Evolutionary conservation across 2,888 invertebrate species (phyloP).

Genomic region (Zaprionus lineosus): DNA sequence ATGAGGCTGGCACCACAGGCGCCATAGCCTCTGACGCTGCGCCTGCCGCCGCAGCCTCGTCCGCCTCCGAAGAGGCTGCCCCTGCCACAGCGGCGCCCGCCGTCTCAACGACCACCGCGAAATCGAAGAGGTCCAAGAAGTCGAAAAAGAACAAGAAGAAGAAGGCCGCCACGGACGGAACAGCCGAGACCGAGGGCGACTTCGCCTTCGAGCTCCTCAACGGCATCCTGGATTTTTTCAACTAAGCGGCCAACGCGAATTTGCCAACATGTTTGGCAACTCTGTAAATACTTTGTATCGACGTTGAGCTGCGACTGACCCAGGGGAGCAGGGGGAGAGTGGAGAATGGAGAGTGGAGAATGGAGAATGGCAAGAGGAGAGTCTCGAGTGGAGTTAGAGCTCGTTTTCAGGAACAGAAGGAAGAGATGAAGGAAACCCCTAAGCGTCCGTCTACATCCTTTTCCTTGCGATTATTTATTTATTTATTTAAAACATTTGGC

Average conservation of each 20-base stretch:
- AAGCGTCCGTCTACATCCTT: no score
- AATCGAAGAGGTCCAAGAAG: conserved; percentile 71
- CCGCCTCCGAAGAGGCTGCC: conserved; percentile 6
- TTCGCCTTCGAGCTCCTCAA: conserved; percentile 79
- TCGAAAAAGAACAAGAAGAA: conserved; percentile 80
- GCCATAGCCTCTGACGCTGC: conserved; percentile 31
- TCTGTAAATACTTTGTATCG: conserved; percentile 80
- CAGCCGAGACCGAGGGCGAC: conserved; percentile 53
- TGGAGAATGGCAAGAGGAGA: background rate
- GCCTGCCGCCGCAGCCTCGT: conserved; percentile 11
- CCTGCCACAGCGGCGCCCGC: conserved; percentile 21
- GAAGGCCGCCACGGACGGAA: conserved; percentile 69
- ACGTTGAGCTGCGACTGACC: conserved; percentile 40
- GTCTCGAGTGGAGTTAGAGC: background rate
- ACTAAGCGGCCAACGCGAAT: conserved; percentile 72
- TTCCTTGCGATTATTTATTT: background rate
- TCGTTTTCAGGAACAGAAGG: background rate
- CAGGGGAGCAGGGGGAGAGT: background rate
- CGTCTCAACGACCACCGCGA: conserved; percentile 45
- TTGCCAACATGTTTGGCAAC: conserved; percentile 68
- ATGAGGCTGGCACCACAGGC: conserved; percentile 63
- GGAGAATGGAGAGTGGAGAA: background rate
- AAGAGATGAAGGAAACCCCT: no score
- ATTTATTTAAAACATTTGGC: background rate
- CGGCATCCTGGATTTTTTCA: conserved; percentile 81